Conservation (phyloP, 2,888 invertebrate genomes). For the Lysandra bellargus region DNA sequence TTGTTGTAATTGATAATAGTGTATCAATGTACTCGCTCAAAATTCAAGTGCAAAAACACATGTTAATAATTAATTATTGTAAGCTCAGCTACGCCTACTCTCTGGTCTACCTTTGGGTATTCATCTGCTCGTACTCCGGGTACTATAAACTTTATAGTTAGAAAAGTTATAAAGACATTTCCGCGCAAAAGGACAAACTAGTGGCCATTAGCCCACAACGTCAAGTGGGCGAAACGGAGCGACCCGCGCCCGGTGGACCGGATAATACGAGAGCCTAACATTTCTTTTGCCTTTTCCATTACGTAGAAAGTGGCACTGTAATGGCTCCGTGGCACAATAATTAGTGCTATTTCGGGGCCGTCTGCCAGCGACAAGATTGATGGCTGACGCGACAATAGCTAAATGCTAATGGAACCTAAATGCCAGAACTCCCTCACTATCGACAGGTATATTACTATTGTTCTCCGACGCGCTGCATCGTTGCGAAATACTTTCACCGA, state of each 20-base stretch:
- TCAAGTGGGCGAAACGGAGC: background rate
- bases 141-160: background rate
- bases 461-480: background rate
- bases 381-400: background rate
- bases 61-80: no score
- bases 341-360: background rate
- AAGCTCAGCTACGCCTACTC: no score
- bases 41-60: background rate
- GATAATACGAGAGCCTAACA: conserved; percentile 17
- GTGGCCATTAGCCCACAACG: background rate
- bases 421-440: background rate
- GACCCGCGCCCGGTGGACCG: background rate
- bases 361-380: background rate
- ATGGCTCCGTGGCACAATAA: background rate
- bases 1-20: background rate
- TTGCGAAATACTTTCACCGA: conserved; percentile 5
- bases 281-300: background rate
- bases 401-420: background rate
- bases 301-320: background rate
- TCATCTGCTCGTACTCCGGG: background rate
- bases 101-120: background rate
- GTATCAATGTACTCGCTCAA: background rate
- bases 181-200: background rate
- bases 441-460: background rate
- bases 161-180: background rate